phyloP scores from a whole-genome alignment of 2,797 vertebrate species.

The Cryptoblepharus egeriae region DNA sequence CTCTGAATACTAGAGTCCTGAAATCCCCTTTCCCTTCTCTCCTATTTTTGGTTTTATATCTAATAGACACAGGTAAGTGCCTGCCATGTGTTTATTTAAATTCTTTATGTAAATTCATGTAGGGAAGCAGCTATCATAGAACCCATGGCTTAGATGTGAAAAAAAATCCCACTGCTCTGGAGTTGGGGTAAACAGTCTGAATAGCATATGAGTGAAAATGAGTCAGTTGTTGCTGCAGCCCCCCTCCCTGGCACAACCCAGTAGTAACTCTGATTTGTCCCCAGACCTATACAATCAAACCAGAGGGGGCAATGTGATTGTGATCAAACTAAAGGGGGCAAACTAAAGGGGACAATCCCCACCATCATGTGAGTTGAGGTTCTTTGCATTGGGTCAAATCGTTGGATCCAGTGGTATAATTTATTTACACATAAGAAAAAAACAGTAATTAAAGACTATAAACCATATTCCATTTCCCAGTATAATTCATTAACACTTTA shows the following conservation, averaged over 20 bases:
- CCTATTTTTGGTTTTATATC: background rate
- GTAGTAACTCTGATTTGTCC: too few relatives aligned
- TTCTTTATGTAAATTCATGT: background rate
- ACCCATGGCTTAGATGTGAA: background rate
- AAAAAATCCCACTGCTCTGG: background rate
- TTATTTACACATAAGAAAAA: background rate
- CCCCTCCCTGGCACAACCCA: too few relatives aligned
- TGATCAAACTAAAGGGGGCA: background rate
- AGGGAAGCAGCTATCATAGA: background rate
- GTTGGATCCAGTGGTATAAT: background rate
- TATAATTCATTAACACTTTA: too few relatives aligned
- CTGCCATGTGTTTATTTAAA: background rate
- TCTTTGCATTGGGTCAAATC: too few relatives aligned
- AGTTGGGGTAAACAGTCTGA: background rate
- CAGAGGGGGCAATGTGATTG: background rate
- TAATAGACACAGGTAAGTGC: background rate
- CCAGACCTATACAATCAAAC: background rate
- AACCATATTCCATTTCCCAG: too few relatives aligned
- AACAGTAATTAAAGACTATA: background rate
- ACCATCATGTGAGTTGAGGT: too few relatives aligned
- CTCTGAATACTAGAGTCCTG: conserved; percentile 7
- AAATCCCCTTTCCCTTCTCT: background rate
- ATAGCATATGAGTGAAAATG: background rate
- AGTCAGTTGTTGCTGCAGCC: background rate
- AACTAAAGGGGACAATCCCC: too few relatives aligned